Evolutionary conservation across 2,797 vertebrate genomes (phyloP), one percentile per base, ranked within the genome.

Genomic region (Martes flavigula): DNA sequence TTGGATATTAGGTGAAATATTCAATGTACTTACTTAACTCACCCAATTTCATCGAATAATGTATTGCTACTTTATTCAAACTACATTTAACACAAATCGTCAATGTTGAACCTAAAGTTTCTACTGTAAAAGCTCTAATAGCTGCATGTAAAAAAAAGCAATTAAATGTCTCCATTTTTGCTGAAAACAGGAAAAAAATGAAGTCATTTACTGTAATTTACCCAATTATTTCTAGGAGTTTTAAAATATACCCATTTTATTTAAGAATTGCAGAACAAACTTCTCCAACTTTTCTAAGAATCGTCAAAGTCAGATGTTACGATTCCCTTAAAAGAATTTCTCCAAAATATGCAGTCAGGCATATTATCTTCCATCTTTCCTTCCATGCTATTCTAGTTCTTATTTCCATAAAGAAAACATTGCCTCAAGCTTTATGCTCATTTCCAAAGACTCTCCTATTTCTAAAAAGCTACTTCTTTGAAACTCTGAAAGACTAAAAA

Each of bases 391-490:
- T 60, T 87, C 86, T 93, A 92, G 79, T 73, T 89, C 48, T 56
- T 87, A 83, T 18, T 84, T 91, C 73, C 94, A 92, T 96, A 81
- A 97, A 94, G 89, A 90, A 60, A 89, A 92, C 20, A 72, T 20
- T 35, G 91, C 79, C 95, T 96, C 73, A 87, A 97, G 83, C 75
- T 87, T 97, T 82, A 87, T 51, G 60, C 81, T 58, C 86, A 87
- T 84, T 90, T 93, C 30, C 87, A 87, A 92, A 96, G 35, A 70
- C 87, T 82, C 20, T 35, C 60, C 68, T 92, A 77, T 81, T 85
- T 97, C 54, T 84, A 77, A 96, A 97, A 95, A 81, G 73, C 64
- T 92, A 79, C 62, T 95, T 89, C 83, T 89, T 94, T 97, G 78
- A 96, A 96, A 94, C 84, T 70, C 62, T 56, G 8, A 96, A 96